Percentiles rank a stretch among this genome's conserved stretches.
These are phyloP conservation scores for Lepilemur septentrionalis DNA, from an alignment of 2,797 vertebrate species.

Conservation along the genomic window DNA sequence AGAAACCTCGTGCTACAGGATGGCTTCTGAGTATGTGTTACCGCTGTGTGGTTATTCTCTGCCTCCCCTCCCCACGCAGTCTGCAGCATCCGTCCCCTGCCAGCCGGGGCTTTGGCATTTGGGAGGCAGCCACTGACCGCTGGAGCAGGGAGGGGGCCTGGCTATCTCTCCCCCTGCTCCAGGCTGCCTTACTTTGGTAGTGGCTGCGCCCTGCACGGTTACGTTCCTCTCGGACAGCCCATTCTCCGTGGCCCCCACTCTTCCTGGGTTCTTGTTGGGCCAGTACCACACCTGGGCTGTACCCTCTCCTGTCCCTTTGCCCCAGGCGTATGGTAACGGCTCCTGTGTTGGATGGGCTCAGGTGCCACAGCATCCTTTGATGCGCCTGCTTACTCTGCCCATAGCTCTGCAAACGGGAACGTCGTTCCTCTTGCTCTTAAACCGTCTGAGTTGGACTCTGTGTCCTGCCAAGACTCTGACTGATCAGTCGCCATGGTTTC, in stretches of 20 bases:
- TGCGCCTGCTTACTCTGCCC: not conserved
- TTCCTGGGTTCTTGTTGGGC: not conserved
- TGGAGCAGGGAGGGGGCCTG: not conserved
- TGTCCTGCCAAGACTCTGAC: not conserved
- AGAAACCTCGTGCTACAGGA: not conserved
- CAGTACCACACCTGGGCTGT: rapidly evolving
- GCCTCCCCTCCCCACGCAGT: rapidly evolving
- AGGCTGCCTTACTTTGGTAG: too few species aligned
- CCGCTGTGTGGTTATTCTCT: not conserved
- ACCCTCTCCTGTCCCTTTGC: rapidly evolving
- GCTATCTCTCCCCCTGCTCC: not conserved
- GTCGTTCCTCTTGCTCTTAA: not conserved
- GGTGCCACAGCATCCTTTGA: rapidly evolving
- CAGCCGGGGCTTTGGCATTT: not conserved
- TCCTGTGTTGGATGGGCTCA: rapidly evolving
- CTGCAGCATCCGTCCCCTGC: not conserved
- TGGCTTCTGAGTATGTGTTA: rapidly evolving
- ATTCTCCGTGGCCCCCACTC: rapidly evolving
- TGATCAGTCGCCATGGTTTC: not conserved
- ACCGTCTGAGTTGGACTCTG: not conserved
- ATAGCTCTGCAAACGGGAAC: not conserved
- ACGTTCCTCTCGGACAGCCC: not conserved
- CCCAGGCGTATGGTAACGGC: not conserved
- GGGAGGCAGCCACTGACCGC: not conserved
- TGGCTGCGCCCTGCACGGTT: rapidly evolving